Conservation (phyloP, 2,797 vertebrate species). For the Mus spretus region DNA sequence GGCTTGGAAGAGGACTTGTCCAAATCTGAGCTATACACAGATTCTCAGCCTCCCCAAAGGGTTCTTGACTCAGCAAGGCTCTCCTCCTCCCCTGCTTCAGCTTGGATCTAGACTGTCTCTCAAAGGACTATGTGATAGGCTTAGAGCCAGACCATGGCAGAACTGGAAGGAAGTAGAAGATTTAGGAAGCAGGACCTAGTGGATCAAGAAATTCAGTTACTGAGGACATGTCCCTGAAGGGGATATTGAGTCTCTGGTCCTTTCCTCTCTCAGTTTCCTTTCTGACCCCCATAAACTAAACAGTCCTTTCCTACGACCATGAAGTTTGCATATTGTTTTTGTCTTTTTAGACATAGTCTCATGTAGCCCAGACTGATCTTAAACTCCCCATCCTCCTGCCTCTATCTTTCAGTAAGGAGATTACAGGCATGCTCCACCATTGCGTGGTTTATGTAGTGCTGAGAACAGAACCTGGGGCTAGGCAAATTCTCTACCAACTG, state of each 20-base stretch:
- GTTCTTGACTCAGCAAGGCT: not conserved
- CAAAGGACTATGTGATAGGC: not conserved
- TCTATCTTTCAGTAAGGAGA: not conserved
- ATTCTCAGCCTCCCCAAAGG: constrained; percentile 18
- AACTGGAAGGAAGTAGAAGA: not conserved
- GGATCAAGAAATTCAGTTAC: not conserved
- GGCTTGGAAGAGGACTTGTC: constrained; percentile 35
- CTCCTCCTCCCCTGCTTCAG: not conserved
- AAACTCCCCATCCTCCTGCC: not conserved
- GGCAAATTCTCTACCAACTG: not conserved
- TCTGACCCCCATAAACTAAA: not conserved
- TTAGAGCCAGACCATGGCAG: not conserved
- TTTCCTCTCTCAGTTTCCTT: not conserved
- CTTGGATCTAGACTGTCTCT: not conserved
- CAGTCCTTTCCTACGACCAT: not conserved
- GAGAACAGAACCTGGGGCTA: not conserved
- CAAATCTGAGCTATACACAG: constrained; percentile 50
- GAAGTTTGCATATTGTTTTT: not conserved
- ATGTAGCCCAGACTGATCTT: not conserved
- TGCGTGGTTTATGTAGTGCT: not conserved
- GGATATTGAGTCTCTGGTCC: not conserved
- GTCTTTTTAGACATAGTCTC: not conserved
- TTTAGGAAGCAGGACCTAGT: not conserved
- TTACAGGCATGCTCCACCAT: not conserved
- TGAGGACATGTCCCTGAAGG: not conserved